phyloP scores from a whole-genome alignment of 2,888 invertebrate species.

The Thymelicus acteon region DNA sequence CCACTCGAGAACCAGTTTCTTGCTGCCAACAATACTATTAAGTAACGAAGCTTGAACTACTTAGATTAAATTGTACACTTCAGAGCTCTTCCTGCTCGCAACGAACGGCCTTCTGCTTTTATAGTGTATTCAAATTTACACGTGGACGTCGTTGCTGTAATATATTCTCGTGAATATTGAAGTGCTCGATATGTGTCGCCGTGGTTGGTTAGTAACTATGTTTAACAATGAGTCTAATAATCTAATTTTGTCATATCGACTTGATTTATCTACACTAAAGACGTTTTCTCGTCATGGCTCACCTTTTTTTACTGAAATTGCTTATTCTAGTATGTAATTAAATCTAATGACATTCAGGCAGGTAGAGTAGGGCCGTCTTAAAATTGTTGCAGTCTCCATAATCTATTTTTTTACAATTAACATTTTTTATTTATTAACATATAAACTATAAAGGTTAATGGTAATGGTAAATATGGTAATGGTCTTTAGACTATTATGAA shows the following conservation, averaged over 20 bases:
- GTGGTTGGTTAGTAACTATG: background rate
- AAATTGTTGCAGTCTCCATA: too few relatives aligned
- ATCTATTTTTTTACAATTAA: too few relatives aligned
- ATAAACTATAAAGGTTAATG: too few relatives aligned
- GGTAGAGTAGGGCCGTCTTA: too few relatives aligned
- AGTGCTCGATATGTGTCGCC: background rate
- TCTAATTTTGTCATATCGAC: background rate
- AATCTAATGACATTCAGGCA: too few relatives aligned
- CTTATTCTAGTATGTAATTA: too few relatives aligned
- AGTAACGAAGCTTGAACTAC: constrained; percentile 41
- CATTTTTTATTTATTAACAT: too few relatives aligned
- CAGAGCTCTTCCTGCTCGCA: constrained; percentile 4
- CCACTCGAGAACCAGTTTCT: constrained; percentile 65
- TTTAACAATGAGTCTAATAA: background rate
- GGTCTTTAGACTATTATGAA: background rate
- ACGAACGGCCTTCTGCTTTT: constrained; percentile 4
- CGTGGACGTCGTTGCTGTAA: background rate
- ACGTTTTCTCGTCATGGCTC: too few relatives aligned
- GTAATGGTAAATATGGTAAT: too few relatives aligned
- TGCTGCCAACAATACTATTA: constrained; percentile 50
- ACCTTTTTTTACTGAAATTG: too few relatives aligned
- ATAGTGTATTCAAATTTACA: constrained; percentile 7
- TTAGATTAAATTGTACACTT: constrained; percentile 9
- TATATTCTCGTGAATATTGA: background rate
- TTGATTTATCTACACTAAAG: background rate